Conservation (phyloP, 2,888 invertebrate genomes). For the Tetranychus truncatus region DNA sequence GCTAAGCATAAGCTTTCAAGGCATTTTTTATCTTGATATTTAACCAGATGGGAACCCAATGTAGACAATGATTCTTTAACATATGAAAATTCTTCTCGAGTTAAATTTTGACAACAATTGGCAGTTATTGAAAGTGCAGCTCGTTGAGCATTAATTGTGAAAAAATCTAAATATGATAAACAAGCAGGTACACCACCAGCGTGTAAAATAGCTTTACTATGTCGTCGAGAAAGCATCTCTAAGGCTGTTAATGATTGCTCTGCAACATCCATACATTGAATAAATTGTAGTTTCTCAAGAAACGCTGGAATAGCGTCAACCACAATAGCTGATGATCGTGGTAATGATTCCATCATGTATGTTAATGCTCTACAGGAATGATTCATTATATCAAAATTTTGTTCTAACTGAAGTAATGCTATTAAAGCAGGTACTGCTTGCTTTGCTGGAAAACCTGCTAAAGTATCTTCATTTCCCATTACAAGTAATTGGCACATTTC, state of each 20-base stretch:
- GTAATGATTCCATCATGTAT: slow-evolving; percentile 97
- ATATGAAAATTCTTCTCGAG: slow-evolving; percentile 79
- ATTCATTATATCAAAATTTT: slow-evolving; percentile 99
- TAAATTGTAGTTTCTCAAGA: slow-evolving; percentile 85
- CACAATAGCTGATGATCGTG: slow-evolving; percentile 83
- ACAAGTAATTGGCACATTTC: slow-evolving; percentile 97
- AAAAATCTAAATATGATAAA: slow-evolving; percentile 90
- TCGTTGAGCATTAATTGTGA: slow-evolving; percentile 91
- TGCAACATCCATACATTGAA: slow-evolving; percentile 98
- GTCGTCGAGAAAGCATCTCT: slow-evolving; percentile 85
- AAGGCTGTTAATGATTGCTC: slow-evolving; percentile 93
- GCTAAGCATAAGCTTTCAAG: slow-evolving; percentile 92
- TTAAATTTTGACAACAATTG: slow-evolving; percentile 88
- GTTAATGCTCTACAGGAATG: slow-evolving; percentile 94
- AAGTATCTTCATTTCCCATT: slow-evolving; percentile 96
- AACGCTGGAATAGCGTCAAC: slow-evolving; percentile 93
- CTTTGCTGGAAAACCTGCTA: slow-evolving; percentile 93
- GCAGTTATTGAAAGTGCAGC: slow-evolving; percentile 89
- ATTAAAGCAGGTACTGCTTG: slow-evolving; percentile 91
- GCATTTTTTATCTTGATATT: slow-evolving; percentile 73
- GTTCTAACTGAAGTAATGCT: slow-evolving; percentile 77
- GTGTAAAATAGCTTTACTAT: slow-evolving; percentile 86
- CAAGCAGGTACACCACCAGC: slow-evolving; percentile 90
- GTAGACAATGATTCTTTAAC: slow-evolving; percentile 69
- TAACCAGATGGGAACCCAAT: slow-evolving; percentile 48